Base-by-base conservation (phyloP, 2,797 vertebrate genomes). In the Coreius guichenoti region DNA sequence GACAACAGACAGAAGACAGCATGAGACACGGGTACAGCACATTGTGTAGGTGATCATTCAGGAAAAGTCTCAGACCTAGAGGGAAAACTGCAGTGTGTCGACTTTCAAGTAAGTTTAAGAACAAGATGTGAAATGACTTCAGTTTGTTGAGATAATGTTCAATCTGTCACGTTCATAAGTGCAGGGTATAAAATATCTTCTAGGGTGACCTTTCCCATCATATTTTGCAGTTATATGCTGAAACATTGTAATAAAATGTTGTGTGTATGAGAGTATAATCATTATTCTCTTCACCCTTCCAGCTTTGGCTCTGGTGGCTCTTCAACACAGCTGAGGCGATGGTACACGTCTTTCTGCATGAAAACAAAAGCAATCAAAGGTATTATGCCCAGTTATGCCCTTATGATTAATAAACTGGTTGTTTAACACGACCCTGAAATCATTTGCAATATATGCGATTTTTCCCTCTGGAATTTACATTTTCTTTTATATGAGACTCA, bases 281-380 rank as follows among this genome's bases (percentile, higher is more conserved):
- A 12, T 17, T 13, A 45, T 17, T 73, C 70, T 74, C 70, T 77
- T 74, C 33, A 88, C 95, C 94, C 93, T 74, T 95, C 94, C 92
- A 89, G 87, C 90, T 93, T 93, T 56, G 86, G 83, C 74, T 83
- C 72, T 16, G 85, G 89, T 39, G 90, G 90, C 19, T 90, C 93
- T 86, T 45, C 80, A 70, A 90, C 90, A 1, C 92, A 90, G 90
- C 94, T 93, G 88, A 92, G 91, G 78, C 90, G 92, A 87, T 93
- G 94, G 89, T 80, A 94, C 76, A 89, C 91, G 94, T 81, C 93
- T 92, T 89, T 95, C 93, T 29, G 95, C 95, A 94, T 96, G 89
- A 51, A 88, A 84, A 29, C 43, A 61, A 85, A 39, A 7, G 43
- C 23, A 84, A 36, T 11, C 47, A 51, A 69, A 45, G 43, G 45